Evolutionary conservation across 2,888 invertebrate genomes (phyloP).

Genomic region (Acronicta leporina): DNA sequence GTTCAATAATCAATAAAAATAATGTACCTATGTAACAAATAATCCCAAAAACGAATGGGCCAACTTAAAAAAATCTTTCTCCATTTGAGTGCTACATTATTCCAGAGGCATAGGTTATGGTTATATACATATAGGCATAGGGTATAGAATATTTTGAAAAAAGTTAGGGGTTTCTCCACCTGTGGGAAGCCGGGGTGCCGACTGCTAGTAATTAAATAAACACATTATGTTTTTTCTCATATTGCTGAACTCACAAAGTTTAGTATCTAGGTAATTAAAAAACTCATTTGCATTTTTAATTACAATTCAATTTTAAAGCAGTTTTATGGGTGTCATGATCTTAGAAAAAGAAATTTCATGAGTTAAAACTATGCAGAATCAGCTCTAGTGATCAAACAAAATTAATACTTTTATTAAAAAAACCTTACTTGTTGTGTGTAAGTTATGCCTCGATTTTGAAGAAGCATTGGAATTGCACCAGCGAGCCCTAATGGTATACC

Average conservation of each 20-base stretch:
- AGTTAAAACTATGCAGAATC: conserved; percentile 1
- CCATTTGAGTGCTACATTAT: no score
- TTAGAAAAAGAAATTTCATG: conserved; percentile 18
- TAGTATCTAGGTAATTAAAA: conserved; percentile 14
- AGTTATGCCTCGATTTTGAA: conserved; percentile 97
- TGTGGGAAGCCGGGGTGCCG: no score
- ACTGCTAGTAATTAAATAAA: no score
- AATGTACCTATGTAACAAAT: no score
- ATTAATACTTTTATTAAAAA: conserved; percentile 14
- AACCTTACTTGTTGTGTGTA: conserved; percentile 95
- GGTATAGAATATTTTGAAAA: no score
- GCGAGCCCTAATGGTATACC: conserved; percentile 98
- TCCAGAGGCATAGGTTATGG: no score
- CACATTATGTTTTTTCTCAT: no score
- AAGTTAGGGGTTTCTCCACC: no score
- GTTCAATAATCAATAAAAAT: no score
- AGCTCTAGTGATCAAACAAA: not conserved
- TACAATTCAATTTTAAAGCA: conserved; percentile 2
- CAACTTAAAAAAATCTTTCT: no score
- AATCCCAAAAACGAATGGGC: no score
- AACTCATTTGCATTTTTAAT: conserved; percentile 34
- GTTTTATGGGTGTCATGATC: conserved; percentile 24
- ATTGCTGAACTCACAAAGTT: not conserved
- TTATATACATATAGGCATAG: no score
- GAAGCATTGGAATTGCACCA: conserved; percentile 97